Evolutionary conservation across 2,797 vertebrate species (phyloP).

Genomic region (Champsocephalus gunnari): DNA sequence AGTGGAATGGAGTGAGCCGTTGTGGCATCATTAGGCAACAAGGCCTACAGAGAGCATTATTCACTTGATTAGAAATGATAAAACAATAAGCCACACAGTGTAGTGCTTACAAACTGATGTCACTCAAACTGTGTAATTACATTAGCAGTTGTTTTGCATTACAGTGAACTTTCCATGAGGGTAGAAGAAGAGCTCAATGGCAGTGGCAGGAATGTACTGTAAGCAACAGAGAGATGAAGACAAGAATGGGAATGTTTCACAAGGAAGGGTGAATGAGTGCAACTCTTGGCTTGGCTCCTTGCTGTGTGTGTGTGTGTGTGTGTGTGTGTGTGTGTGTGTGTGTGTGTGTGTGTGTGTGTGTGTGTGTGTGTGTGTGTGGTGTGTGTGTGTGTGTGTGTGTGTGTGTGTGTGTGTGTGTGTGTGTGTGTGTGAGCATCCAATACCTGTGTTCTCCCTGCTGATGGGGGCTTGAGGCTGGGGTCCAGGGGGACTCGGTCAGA

Average conservation of each 20-base stretch:
- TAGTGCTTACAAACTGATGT: slow-evolving; percentile 71
- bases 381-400: background rate
- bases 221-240: slow-evolving; percentile 56
- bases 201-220: slow-evolving; percentile 67
- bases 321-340: background rate
- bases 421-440: slow-evolving; percentile 37
- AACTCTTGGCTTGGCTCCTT: slow-evolving; percentile 44
- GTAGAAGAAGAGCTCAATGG: slow-evolving; percentile 60
- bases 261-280: slow-evolving; percentile 69
- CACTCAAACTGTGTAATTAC: slow-evolving; percentile 73
- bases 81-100: slow-evolving; percentile 73
- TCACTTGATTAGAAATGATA: slow-evolving; percentile 80
- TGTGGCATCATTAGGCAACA: slow-evolving; percentile 76
- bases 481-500: slow-evolving; percentile 83
- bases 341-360: slow-evolving; percentile 5
- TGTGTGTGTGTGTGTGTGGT: background rate
- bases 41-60: slow-evolving; percentile 71
- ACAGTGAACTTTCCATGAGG: slow-evolving; percentile 75
- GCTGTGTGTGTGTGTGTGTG: background rate
- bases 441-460: slow-evolving; percentile 88
- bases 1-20: slow-evolving; percentile 60
- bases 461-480: slow-evolving; percentile 76
- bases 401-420: slow-evolving; percentile 14
- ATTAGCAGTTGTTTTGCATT: slow-evolving; percentile 82
- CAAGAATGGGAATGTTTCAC: slow-evolving; percentile 62